Evolutionary conservation across 2,797 vertebrate species (phyloP).

Genomic region (Lepus townsendii): DNA sequence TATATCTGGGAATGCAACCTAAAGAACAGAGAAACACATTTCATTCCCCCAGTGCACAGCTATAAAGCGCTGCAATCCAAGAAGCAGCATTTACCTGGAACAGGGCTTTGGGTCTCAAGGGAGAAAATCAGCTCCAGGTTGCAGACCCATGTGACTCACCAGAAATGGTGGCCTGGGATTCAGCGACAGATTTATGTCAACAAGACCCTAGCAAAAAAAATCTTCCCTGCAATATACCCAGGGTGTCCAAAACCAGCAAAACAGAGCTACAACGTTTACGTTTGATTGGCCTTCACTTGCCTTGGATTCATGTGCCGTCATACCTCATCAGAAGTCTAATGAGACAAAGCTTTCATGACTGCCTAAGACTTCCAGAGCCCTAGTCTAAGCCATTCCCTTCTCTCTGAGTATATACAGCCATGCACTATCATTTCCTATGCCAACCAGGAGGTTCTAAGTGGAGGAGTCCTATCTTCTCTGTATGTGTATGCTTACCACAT

Average conservation of each 20-base stretch:
- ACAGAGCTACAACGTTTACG: neutral
- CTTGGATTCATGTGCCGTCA: neutral
- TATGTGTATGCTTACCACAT: rapidly evolving
- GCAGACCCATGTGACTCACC: neutral
- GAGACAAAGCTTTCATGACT: neutral
- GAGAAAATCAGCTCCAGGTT: neutral
- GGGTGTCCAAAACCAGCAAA: neutral
- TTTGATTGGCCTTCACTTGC: too few relatives aligned
- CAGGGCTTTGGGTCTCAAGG: neutral
- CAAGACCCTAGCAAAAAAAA: neutral
- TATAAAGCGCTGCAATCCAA: neutral
- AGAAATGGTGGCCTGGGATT: neutral
- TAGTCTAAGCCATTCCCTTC: neutral
- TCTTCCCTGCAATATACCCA: rapidly evolving
- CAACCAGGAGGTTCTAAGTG: rapidly evolving
- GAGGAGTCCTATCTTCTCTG: neutral
- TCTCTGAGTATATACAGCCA: neutral
- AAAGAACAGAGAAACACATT: neutral
- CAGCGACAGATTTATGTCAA: neutral
- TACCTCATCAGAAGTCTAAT: too few relatives aligned
- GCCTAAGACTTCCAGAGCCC: neutral
- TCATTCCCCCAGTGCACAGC: neutral
- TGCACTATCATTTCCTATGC: neutral
- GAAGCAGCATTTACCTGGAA: neutral
- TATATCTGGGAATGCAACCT: neutral